Evolutionary conservation across 2,888 invertebrate species (phyloP).

Genomic region (Entomobrya multifasciata): DNA sequence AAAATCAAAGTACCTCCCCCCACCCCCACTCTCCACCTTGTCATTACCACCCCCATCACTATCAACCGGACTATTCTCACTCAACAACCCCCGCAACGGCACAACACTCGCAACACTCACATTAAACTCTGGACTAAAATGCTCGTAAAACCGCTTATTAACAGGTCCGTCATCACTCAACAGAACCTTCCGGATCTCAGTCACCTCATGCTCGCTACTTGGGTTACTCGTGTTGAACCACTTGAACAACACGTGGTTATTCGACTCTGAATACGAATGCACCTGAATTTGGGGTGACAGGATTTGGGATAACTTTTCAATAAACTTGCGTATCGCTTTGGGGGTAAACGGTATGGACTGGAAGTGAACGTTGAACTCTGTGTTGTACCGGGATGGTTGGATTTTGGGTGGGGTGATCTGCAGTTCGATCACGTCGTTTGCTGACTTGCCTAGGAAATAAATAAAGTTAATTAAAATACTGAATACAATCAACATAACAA

Average conservation of each 20-base stretch:
- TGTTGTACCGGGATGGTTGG: constrained; percentile 83
- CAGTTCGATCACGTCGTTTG: constrained; percentile 89
- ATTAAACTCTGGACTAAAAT: constrained; percentile 88
- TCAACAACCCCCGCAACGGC: constrained; percentile 82
- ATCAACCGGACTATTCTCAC: constrained; percentile 71
- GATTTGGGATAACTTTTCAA: constrained; percentile 89
- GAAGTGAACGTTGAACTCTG: constrained; percentile 91
- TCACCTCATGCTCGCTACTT: constrained; percentile 84
- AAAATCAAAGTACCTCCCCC: constrained; percentile 26
- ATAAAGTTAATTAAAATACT: not conserved
- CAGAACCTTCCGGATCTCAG: constrained; percentile 87
- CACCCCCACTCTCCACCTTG: constrained; percentile 80
- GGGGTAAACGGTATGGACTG: constrained; percentile 88
- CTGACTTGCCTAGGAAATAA: constrained; percentile 82
- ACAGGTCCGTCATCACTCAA: constrained; percentile 85
- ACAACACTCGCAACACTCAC: constrained; percentile 86
- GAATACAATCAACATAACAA: not conserved
- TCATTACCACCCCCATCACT: constrained; percentile 78
- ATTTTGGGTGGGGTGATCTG: not conserved
- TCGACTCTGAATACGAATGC: constrained; percentile 22
- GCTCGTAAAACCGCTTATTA: constrained; percentile 80
- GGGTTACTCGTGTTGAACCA: constrained; percentile 87
- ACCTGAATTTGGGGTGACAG: constrained; percentile 86
- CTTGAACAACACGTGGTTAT: constrained; percentile 70
- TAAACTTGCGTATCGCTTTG: constrained; percentile 88